Evolutionary conservation across 2,797 vertebrate species (phyloP).

Genomic region (Dromococcyx pavoninus): DNA sequence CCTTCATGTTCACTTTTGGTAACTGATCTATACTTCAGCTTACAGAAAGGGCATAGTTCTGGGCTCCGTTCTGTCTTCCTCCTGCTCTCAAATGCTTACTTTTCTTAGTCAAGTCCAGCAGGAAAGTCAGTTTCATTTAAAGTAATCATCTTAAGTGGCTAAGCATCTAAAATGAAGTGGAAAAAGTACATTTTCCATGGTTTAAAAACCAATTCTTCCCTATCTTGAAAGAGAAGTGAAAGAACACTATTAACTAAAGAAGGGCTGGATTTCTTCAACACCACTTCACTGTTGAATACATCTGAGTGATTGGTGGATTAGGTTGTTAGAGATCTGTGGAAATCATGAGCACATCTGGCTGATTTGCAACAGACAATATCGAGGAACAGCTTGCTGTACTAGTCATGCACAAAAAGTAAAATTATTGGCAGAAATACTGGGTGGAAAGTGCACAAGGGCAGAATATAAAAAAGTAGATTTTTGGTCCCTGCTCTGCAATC

Average conservation of each 20-base stretch:
- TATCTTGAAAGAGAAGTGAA: not conserved
- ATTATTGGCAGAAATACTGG: not conserved
- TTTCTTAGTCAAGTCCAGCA: not conserved
- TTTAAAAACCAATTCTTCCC: not conserved
- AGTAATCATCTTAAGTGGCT: not conserved
- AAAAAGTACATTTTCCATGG: not conserved
- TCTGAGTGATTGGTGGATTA: not conserved
- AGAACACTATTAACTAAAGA: not conserved
- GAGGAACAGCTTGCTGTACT: not conserved
- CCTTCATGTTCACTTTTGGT: not conserved
- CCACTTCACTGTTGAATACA: not conserved
- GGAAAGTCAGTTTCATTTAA: not conserved
- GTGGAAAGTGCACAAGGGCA: not conserved
- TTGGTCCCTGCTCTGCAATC: not conserved
- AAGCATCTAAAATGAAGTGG: not conserved
- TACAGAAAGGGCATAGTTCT: not conserved
- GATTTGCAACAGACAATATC: not conserved
- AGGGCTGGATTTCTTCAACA: not conserved
- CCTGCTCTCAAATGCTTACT: not conserved
- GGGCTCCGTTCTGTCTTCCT: not conserved
- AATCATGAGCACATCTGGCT: not conserved
- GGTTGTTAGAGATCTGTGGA: not conserved
- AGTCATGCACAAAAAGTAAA: not conserved
- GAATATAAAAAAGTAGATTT: fast-evolving
- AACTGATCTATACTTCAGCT: not conserved